Evolutionary conservation across 2,888 invertebrate genomes (phyloP), one percentile per base, ranked within the genome.

Genomic region (Thysanoteuthis rhombus): DNA sequence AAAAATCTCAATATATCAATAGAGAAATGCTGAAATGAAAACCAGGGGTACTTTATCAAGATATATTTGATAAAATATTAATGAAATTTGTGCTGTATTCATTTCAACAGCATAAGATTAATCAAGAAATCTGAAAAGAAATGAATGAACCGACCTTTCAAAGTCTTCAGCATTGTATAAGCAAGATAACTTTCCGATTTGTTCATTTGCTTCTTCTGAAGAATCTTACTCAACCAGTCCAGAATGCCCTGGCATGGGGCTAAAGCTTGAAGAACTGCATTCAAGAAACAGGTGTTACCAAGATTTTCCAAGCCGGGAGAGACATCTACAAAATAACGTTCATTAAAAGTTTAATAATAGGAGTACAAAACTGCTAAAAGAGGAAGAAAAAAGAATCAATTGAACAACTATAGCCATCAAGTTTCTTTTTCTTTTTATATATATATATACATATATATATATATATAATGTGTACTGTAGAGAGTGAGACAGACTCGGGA

Each of bases 201-300:
- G 47, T 93, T 90, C 94, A 94, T 92, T 92, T 94, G 94, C 94
- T 94, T 90, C 93, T 94, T 25, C n/a, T 91, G 47, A 94, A 52
- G 93, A 94, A 96, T 47, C 28, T 98, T 97, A 94, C 96, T 98
- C 52, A 99, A 97, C 99, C 99, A 99, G 32, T 98, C 98, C 94
- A 98, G 98, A 96, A 99, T 98, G 94, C 98, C 98, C 89, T 98
- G 98, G 97, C 98, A 98, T 8, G 99, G 98, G 42, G 99, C 98
- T 95, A 99, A 97, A 4, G 99, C 98, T 97, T 99, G 99, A 45
- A 99, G 97, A 92, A 99, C 97, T 0, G 99, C 98, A 97, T 99
- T 99, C 93, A 99, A 97, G 97, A 99, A 99, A 97, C 99, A 99
- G 0, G 99, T 99, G 95, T 98, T 98, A 90, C 99, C 99, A 94